Percentiles rank a stretch among this genome's conserved stretches.
phyloP scores from a whole-genome alignment of 2,888 invertebrate genomes.

The Archaeoteleia sp. region DNA sequence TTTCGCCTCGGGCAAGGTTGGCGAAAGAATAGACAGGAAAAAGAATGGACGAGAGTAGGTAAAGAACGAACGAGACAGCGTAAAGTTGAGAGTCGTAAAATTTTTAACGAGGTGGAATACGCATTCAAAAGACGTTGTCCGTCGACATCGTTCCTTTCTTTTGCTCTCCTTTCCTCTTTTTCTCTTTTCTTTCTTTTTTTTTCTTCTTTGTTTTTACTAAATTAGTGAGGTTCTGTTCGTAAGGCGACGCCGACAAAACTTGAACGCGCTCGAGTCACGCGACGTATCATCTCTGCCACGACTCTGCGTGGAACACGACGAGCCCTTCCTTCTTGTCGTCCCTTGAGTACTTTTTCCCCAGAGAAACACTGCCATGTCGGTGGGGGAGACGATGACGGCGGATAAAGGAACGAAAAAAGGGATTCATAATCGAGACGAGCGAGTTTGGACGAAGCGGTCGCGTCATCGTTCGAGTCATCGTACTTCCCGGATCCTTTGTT shows the following conservation, averaged over 20 bases:
- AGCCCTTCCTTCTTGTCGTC: neutral
- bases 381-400: conserved; percentile 7
- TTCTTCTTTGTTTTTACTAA: conserved; percentile 33
- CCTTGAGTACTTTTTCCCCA: conserved; percentile 4
- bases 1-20: conserved; percentile 41
- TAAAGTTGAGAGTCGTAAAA: conserved; percentile 49
- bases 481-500: conserved; percentile 36
- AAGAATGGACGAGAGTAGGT: conserved; percentile 41
- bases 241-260: conserved; percentile 20
- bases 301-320: conserved; percentile 16
- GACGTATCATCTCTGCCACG: conserved; percentile 27
- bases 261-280: conserved; percentile 43
- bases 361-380: conserved; percentile 12
- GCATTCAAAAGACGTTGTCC: conserved; percentile 45
- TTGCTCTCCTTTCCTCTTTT: conserved; percentile 5
- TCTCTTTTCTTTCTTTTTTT: conserved; percentile 4
- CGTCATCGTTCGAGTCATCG: conserved; percentile 33
- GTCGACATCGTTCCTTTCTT: conserved; percentile 26
- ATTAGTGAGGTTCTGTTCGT: conserved; percentile 46
- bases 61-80: conserved; percentile 48
- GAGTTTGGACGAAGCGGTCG: conserved; percentile 16
- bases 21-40: conserved; percentile 36
- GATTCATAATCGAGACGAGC: conserved; percentile 31
- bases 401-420: conserved; percentile 30
- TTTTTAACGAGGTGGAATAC: conserved; percentile 50